phyloP scores from a whole-genome alignment of 2,888 invertebrate species.

The Limenitis camilla region DNA sequence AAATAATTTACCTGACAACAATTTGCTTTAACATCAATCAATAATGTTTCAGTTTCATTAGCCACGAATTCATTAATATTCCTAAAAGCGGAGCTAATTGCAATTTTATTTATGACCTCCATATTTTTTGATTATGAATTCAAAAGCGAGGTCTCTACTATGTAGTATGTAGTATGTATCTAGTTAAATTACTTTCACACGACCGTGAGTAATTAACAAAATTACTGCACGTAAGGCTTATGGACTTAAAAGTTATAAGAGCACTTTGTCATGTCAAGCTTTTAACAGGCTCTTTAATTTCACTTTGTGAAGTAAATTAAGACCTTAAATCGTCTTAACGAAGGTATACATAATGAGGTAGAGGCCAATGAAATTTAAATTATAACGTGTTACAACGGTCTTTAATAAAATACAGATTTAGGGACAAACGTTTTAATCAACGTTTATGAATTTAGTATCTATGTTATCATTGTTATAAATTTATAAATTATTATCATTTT shows the following conservation, averaged over 20 bases:
- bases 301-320: slow-evolving; percentile 70
- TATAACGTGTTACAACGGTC: slow-evolving; percentile 3
- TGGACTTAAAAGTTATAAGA: slow-evolving; percentile 66
- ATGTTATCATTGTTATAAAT: too few species aligned
- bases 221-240: slow-evolving; percentile 61
- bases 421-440: too few species aligned
- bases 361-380: slow-evolving; percentile 8
- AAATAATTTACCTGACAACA: too few species aligned
- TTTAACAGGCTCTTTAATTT: slow-evolving; percentile 70
- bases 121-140: slow-evolving; percentile 20
- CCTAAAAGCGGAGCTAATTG: slow-evolving; percentile 25
- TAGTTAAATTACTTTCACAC: slow-evolving; percentile 40
- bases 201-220: slow-evolving; percentile 57
- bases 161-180: not conserved
- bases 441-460: too few species aligned
- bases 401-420: not conserved
- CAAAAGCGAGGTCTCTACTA: not conserved
- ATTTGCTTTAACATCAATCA: slow-evolving; percentile 5
- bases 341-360: slow-evolving; percentile 31
- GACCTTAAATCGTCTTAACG: slow-evolving; percentile 68
- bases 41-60: slow-evolving; percentile 15
- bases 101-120: slow-evolving; percentile 28
- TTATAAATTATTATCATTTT: too few species aligned
- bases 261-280: slow-evolving; percentile 71
- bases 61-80: slow-evolving; percentile 27